Evolutionary conservation across 2,113 vertebrate genomes (phyloP).

Genomic region (Bos taurus): DNA sequence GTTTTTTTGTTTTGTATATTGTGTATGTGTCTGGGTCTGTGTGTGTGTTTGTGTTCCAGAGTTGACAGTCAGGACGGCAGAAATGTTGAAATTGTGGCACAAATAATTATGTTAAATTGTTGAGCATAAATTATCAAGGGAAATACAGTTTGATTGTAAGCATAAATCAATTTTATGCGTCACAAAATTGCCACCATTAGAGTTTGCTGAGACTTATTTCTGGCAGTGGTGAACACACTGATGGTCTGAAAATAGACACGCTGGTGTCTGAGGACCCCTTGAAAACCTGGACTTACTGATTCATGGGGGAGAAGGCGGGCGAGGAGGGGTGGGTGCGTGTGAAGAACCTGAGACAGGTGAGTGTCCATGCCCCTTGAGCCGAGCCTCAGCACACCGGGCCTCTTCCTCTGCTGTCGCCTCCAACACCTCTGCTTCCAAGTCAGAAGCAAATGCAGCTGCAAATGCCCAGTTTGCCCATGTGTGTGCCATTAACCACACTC

Average conservation of each 20-base stretch:
- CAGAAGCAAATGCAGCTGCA: background rate
- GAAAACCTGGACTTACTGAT: background rate
- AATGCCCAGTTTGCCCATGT: background rate
- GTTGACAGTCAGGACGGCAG: conserved; percentile 72
- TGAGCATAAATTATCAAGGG: conserved; percentile 72
- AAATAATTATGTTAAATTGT: conserved; percentile 80
- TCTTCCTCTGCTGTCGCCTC: background rate
- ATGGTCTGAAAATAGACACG: conserved; percentile 59
- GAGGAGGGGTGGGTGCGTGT: background rate
- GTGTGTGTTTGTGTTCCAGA: conserved; percentile 33
- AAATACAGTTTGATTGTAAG: conserved; percentile 75
- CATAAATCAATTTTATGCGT: conserved; percentile 72
- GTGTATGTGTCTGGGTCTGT: background rate
- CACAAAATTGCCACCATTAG: conserved; percentile 63
- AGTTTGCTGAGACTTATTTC: conserved; percentile 71
- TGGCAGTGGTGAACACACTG: background rate
- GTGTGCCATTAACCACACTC: background rate
- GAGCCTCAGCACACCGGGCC: no score
- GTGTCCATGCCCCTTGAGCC: background rate
- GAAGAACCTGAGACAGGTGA: background rate
- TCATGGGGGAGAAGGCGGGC: background rate
- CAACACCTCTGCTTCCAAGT: background rate
- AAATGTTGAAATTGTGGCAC: conserved; percentile 66
- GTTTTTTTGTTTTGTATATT: conserved; percentile 63
- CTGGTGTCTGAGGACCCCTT: background rate